Evolutionary conservation across 2,888 invertebrate species (phyloP).

Genomic region (Chaitophorus viminalis): DNA sequence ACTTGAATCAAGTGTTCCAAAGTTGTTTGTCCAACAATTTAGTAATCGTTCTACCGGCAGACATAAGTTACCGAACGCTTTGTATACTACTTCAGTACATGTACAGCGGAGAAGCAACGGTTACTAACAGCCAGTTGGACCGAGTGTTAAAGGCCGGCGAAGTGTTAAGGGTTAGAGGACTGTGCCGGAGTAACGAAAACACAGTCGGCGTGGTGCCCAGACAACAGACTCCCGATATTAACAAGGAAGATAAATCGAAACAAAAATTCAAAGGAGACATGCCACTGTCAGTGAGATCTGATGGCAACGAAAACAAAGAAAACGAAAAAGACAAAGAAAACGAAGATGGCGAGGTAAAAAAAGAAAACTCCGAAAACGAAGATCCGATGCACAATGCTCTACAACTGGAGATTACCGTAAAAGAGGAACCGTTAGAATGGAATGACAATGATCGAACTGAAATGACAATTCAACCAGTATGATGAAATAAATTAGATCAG

Average conservation of each 20-base stretch:
- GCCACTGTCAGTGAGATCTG: constrained; percentile 47
- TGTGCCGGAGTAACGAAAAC: constrained; percentile 78
- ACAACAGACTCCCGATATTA: constrained; percentile 49
- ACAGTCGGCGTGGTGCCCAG: constrained; percentile 58
- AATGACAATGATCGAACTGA: constrained; percentile 76
- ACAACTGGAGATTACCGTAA: constrained; percentile 66
- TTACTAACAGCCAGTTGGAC: constrained; percentile 84
- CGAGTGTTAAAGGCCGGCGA: constrained; percentile 85
- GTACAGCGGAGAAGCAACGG: constrained; percentile 86
- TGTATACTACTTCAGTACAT: constrained; percentile 86
- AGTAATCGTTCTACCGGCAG: constrained; percentile 82
- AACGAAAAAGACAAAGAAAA: constrained; percentile 63
- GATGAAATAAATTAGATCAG: too few relatives aligned
- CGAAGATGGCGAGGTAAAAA: constrained; percentile 65
- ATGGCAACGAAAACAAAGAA: constrained; percentile 63
- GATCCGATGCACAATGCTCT: constrained; percentile 63
- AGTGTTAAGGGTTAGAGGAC: constrained; percentile 81
- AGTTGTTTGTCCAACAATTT: constrained; percentile 66
- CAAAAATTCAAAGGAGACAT: constrained; percentile 64
- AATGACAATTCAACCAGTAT: constrained; percentile 77
- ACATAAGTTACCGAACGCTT: constrained; percentile 81
- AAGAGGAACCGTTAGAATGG: constrained; percentile 80
- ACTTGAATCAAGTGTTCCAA: constrained; percentile 68
- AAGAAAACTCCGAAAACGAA: constrained; percentile 66
- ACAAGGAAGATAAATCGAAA: constrained; percentile 62